Base-by-base conservation (phyloP, 2,797 vertebrate species). In the Acropternis orthonyx region DNA sequence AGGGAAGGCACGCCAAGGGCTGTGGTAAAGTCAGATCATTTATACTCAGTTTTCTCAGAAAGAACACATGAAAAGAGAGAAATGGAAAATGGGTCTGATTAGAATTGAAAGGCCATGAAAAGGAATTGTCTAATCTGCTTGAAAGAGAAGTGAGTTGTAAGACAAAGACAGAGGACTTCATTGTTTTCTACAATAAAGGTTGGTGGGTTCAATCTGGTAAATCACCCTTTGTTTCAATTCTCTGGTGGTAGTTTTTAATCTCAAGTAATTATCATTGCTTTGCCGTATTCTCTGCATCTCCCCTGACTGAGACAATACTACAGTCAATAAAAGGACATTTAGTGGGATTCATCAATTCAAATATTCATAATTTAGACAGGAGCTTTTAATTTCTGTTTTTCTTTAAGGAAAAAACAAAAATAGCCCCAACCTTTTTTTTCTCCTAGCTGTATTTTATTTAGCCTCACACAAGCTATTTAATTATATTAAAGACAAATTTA, bases 251-350 rank as follows among this genome's bases (percentile, higher is more conserved):
- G 21, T 34, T 72, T 88, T 93, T 78, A 92, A 92, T 94, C 80
- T 89, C 72, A 78, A 92, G 43, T 77, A 93, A 85, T 87, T 93
- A 94, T 92, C 73, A 73, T 36, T 76, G 37, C 62, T 81, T 90
- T 95, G 72, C 49, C 65, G 44, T 26, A 30, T 34, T 93, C 46
- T 58, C 43, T 88, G 18, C n/a, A 14, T 66, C 39, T 88, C 14
- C 21, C 28, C 20, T 44, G 30, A 28, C n/a, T 73, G 30, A 92
- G 59, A 75, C 48, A 48, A 58, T 78, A 0, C 7, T 69, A 48
- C 12, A 62, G 37, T 41, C 39, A 84, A n/a, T 4, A 68, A 58
- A 23, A 84, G 18, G 76, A 81, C 43, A 58, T 75, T 62, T 81
- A 61, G 65, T 85, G 30, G 27, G n/a, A 62, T 66, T 59, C 5